Evolutionary conservation across 2,888 invertebrate genomes (phyloP).

Genomic region (Sinhomidia bicolor): DNA sequence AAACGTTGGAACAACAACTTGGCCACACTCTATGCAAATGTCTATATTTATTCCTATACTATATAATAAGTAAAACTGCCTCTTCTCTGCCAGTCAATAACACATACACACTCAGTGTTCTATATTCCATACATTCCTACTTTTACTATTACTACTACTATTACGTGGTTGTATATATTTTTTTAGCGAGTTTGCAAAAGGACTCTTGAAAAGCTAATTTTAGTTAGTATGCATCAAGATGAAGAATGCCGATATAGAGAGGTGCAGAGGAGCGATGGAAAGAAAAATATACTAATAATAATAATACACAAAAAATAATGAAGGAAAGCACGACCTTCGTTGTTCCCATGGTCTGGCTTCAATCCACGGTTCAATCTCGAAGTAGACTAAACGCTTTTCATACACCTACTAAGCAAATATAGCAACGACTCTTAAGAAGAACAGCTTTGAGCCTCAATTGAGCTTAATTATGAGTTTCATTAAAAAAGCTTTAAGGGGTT

Average conservation of each 20-base stretch:
- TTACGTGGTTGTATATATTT: background rate
- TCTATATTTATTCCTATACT: constrained; percentile 4
- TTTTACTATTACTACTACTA: background rate
- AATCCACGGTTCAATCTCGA: constrained; percentile 66
- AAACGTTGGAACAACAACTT: constrained; percentile 33
- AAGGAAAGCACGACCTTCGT: constrained; percentile 67
- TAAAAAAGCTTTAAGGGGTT: constrained; percentile 56
- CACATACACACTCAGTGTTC: background rate
- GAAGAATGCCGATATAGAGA: constrained; percentile 29
- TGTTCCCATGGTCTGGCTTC: constrained; percentile 72
- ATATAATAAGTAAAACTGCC: too few relatives aligned
- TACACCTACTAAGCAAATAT: background rate
- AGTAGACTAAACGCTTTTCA: constrained; percentile 31
- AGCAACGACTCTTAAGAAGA: constrained; percentile 51
- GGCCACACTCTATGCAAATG: constrained; percentile 41
- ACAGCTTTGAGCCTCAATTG: constrained; percentile 70
- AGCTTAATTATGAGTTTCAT: constrained; percentile 70
- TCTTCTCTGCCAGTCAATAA: background rate
- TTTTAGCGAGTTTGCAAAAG: constrained; percentile 45
- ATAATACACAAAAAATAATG: constrained; percentile 7
- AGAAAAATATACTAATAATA: background rate
- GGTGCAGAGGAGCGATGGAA: background rate
- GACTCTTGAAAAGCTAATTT: constrained; percentile 68
- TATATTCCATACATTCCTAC: background rate
- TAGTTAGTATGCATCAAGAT: constrained; percentile 54